A percentile compares a stretch with the other conserved stretches of the same genome.
These are phyloP conservation scores for Euglossa dilemma DNA, from an alignment of 1,140 invertebrate species.

Conservation along the genomic window DNA sequence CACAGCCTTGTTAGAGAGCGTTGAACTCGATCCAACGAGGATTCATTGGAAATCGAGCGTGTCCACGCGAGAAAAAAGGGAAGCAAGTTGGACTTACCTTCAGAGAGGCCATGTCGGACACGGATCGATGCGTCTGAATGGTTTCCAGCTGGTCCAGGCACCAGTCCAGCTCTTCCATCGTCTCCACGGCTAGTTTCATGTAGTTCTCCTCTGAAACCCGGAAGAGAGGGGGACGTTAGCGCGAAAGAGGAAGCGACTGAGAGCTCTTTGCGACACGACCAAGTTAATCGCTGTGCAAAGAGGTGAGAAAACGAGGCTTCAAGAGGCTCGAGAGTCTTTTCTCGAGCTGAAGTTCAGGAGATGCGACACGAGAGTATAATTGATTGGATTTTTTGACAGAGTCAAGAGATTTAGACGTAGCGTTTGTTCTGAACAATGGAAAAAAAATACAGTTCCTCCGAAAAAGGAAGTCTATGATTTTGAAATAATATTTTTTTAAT, in stretches of 20 bases:
- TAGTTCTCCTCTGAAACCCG: slow-evolving; percentile 92
- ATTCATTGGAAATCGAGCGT: neutral
- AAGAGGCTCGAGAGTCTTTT: neutral
- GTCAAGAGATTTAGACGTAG: neutral
- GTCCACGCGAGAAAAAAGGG: neutral
- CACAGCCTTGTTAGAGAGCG: neutral
- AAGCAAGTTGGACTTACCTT: slow-evolving; percentile 87
- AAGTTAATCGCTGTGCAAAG: neutral
- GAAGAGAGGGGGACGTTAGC: slow-evolving; percentile 14
- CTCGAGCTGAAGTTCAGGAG: neutral
- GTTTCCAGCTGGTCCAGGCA: slow-evolving; percentile 99
- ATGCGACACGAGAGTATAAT: neutral
- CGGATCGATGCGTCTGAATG: slow-evolving; percentile 99
- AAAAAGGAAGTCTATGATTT: too few relatives aligned
- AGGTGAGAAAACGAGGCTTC: neutral
- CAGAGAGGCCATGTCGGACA: slow-evolving; percentile 99
- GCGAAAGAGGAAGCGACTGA: neutral
- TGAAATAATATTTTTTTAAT: too few relatives aligned
- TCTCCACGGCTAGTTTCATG: slow-evolving; percentile 96
- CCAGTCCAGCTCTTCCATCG: slow-evolving; percentile 99
- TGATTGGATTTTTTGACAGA: neutral
- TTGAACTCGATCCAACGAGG: neutral
- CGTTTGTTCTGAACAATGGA: neutral
- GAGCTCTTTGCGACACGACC: neutral
- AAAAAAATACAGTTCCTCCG: neutral